Conservation (phyloP, 2,113 vertebrate species). For the Ondatra zibethicus region DNA sequence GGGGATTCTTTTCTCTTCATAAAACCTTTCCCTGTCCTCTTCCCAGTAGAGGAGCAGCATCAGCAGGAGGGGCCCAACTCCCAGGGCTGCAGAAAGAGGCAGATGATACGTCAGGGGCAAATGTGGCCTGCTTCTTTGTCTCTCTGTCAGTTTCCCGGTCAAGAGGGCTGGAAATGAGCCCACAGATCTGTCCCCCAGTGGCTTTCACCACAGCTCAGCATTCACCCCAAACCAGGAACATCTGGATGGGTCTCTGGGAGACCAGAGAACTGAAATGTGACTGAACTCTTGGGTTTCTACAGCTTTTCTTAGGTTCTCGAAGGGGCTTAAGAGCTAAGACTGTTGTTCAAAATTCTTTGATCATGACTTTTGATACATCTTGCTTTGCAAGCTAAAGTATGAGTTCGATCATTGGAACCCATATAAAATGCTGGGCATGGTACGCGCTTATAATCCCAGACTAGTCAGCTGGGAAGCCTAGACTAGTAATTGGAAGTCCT, state of each 20-base stretch:
- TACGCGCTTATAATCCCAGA: too few relatives aligned
- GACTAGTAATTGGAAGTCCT: not conserved
- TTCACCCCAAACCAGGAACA: not conserved
- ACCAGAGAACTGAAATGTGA: not conserved
- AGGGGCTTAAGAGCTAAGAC: not conserved
- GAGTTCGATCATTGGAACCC: not conserved
- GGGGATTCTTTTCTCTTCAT: not conserved
- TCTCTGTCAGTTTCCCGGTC: not conserved
- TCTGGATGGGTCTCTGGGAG: not conserved
- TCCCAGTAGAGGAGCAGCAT: not conserved
- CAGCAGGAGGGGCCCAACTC: not conserved
- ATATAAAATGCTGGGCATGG: not conserved
- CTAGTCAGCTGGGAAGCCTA: not conserved
- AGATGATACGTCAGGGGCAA: not conserved
- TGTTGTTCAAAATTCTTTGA: not conserved
- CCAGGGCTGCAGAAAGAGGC: not conserved
- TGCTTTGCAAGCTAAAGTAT: not conserved
- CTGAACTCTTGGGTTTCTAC: not conserved
- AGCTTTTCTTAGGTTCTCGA: not conserved
- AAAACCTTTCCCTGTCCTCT: not conserved
- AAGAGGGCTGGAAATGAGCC: not conserved
- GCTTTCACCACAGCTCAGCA: fast-evolving
- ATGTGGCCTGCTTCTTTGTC: not conserved
- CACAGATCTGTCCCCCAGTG: fast-evolving
- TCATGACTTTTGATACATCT: not conserved